A percentile compares a stretch with the other conserved stretches of the same genome.
phyloP scores from a whole-genome alignment of 2,888 invertebrate genomes.

The Aspidapion aeneum region DNA sequence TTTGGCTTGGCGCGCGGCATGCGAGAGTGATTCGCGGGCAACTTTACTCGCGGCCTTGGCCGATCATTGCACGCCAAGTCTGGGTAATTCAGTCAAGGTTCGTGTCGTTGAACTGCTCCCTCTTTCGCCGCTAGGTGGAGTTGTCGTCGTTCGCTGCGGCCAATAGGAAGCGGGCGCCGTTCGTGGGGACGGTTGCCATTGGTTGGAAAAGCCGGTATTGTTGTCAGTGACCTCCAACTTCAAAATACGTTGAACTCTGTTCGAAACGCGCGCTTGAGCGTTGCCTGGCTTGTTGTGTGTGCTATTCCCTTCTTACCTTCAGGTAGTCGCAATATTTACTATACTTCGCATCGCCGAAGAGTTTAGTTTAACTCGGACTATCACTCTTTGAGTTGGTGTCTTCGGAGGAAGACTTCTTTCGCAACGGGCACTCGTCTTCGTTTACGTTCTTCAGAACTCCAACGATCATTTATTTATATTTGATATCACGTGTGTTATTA shows the following conservation, averaged over 20 bases:
- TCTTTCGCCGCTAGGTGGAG: slow-evolving; percentile 40
- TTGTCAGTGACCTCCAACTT: slow-evolving; percentile 85
- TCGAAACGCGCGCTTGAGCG: slow-evolving; percentile 47
- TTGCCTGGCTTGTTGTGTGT: too few species aligned
- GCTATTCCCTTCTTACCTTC: slow-evolving; percentile 41
- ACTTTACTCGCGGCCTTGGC: slow-evolving; percentile 38
- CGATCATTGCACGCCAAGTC: slow-evolving; percentile 52
- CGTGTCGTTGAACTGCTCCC: slow-evolving; percentile 71
- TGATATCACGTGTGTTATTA: neutral
- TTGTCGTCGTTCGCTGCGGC: slow-evolving; percentile 34
- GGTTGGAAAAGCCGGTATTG: slow-evolving; percentile 54
- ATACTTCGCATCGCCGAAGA: slow-evolving; percentile 41
- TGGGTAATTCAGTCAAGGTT: slow-evolving; percentile 84
- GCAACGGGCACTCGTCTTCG: neutral
- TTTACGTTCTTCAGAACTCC: too few species aligned
- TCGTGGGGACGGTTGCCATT: slow-evolving; percentile 47
- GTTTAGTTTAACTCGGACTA: slow-evolving; percentile 49
- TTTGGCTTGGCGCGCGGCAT: neutral
- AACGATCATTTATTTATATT: neutral
- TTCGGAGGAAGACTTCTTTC: neutral
- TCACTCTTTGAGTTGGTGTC: slow-evolving; percentile 41
- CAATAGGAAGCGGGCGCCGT: slow-evolving; percentile 40
- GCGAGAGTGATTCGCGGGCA: slow-evolving; percentile 23
- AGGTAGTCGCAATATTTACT: slow-evolving; percentile 49
- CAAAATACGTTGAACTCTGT: slow-evolving; percentile 72